Base-by-base conservation (phyloP, 1,140 invertebrate species). In the Cherax quadricarinatus region DNA sequence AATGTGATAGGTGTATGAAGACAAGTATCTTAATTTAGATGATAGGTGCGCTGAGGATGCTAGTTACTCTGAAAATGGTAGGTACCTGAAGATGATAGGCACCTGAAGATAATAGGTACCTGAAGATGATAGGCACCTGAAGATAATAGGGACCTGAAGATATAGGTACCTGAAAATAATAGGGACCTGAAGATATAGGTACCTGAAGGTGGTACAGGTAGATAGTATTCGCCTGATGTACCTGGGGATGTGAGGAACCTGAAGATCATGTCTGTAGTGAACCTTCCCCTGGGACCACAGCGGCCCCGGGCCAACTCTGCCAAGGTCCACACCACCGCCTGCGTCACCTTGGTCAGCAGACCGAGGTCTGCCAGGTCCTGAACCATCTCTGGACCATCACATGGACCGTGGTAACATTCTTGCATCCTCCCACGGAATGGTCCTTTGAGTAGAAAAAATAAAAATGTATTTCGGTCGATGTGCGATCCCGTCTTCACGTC, bases 361-460 rank as follows among this genome's bases (percentile, higher is more conserved):
- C 85, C 86, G n/a, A 93, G 49, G 88, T 93, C 78, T 3, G 18
- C 53, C 30, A 70, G 30, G 21, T 62, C 79, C 30, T 79, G 66
- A 7, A 62, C 14, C 18, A 73, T 53, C 53, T 57, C 9, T 6
- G 73, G 80, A 3, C 91, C 93, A 66, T 95, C 95, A 93, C 95
- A 95, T 21, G 93, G 89, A 14, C 93, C 93, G 88, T 95, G 95
- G 92, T 95, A 95, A 87, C 95, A 95, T 62, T 94, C 83, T 80
- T 94, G 94, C 95, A 95, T 95, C 66, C 94, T 91, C 3, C 95
- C 95, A 86, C 95, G 91, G 81, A 94, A 95, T n/a, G 95, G 95
- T 30, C 95, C 95, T 95, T 81, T 70, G 66, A 18, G 66, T 14
- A 12, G 53, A 41, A 1, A 41, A 41, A 41, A 41, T 0, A 41